phyloP scores from a whole-genome alignment of 2,797 vertebrate species.

The Pseudocheirus occidentalis region DNA sequence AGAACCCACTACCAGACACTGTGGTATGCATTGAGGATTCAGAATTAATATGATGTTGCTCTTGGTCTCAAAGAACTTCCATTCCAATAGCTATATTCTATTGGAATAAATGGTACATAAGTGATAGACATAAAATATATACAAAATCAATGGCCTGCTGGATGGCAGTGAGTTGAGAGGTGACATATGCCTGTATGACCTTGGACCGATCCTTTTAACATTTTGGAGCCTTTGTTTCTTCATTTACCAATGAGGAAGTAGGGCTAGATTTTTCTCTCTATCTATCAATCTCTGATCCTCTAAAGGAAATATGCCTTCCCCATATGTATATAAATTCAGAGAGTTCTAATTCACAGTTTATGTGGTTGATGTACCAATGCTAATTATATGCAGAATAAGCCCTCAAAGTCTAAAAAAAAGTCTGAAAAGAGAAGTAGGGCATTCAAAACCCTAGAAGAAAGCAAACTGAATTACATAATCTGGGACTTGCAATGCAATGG shows the following conservation, averaged over 20 bases:
- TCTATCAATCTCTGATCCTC: not conserved
- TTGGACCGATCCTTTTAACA: not conserved
- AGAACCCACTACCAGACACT: not conserved
- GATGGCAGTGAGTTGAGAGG: not conserved
- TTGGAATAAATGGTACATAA: not conserved
- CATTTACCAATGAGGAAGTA: not conserved
- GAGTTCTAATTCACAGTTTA: not conserved
- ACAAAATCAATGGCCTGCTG: not conserved
- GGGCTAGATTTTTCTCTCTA: not conserved
- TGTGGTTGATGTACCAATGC: not conserved
- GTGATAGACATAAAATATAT: not conserved
- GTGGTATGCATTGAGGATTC: not conserved
- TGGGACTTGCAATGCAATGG: not conserved
- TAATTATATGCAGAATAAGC: not conserved
- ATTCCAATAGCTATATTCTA: not conserved
- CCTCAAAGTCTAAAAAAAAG: not conserved
- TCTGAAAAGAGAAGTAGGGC: not conserved
- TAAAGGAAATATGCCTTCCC: not conserved
- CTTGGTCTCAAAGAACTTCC: not conserved
- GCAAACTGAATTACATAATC: not conserved
- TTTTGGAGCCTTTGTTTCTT: not conserved
- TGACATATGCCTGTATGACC: not conserved
- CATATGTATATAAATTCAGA: not conserved
- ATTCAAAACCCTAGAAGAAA: not conserved
- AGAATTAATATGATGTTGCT: not conserved